Percentiles rank a stretch among this genome's conserved stretches.
Conservation (phyloP, 2,113 vertebrate genomes). For the Chaetodon auriga region DNA sequence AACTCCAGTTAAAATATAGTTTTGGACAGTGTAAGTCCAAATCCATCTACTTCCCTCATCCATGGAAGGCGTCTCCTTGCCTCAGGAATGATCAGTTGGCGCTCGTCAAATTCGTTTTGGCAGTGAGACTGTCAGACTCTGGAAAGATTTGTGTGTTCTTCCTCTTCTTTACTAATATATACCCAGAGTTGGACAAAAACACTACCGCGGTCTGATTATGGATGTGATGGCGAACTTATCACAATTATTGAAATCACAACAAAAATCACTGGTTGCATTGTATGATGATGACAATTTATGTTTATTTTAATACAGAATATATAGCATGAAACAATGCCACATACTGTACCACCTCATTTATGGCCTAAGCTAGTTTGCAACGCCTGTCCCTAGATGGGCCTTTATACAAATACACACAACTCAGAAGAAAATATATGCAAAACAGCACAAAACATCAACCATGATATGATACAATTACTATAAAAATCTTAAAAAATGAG, state of each 20-base stretch:
- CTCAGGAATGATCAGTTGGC: conserved; percentile 28
- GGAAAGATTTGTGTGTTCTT: conserved; percentile 5
- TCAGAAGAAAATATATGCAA: neutral
- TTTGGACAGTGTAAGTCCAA: conserved; percentile 13
- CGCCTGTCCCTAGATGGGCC: neutral
- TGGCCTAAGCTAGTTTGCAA: neutral
- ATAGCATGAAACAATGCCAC: neutral
- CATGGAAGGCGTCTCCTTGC: conserved; percentile 32
- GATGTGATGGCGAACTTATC: neutral
- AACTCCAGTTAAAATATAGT: neutral
- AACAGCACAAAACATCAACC: neutral
- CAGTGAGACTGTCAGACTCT: conserved; percentile 13
- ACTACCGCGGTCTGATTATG: neutral
- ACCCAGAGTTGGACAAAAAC: neutral
- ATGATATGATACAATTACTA: neutral
- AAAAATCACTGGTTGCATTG: neutral
- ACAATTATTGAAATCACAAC: conserved; percentile 3
- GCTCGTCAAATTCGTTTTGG: conserved; percentile 32
- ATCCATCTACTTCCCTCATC: conserved; percentile 18
- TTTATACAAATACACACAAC: neutral
- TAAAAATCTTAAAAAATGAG: neutral
- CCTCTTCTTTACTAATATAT: neutral
- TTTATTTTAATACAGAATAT: neutral
- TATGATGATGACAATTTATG: neutral
- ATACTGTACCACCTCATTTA: neutral